These are phyloP conservation scores for Chrosomus eos DNA, from an alignment of 2,797 vertebrate genomes.

Conservation along the genomic window DNA sequence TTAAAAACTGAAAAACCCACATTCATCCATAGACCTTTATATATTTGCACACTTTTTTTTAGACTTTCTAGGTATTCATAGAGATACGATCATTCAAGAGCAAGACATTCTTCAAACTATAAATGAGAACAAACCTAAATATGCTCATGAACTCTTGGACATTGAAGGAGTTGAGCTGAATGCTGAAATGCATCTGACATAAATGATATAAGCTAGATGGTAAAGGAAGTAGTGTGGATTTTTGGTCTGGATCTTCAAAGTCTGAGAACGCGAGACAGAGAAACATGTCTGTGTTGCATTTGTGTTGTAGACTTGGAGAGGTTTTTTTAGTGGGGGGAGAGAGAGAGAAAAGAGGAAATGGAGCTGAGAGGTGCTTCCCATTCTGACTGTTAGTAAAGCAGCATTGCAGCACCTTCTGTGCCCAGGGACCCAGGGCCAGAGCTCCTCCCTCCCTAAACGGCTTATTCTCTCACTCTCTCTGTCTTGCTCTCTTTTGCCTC, in stretches of 20 bases:
- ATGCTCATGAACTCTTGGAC: neutral
- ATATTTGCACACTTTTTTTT: neutral
- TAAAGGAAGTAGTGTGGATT: neutral
- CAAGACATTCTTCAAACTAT: neutral
- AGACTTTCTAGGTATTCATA: neutral
- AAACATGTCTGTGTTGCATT: neutral
- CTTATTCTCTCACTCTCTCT: constrained; percentile 42
- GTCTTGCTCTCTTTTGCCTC: constrained; percentile 21
- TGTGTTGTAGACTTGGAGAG: constrained; percentile 15
- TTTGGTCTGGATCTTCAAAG: constrained; percentile 17
- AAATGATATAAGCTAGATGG: neutral
- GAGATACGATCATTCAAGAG: neutral
- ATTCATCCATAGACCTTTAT: neutral
- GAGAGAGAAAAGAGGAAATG: neutral
- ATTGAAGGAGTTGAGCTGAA: neutral
- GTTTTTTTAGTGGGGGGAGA: neutral
- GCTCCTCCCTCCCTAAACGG: constrained; percentile 75
- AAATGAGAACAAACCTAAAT: neutral
- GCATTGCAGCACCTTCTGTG: constrained; percentile 84
- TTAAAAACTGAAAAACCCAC: neutral
- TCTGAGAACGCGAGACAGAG: neutral
- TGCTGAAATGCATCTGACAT: neutral
- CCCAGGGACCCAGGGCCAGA: constrained; percentile 88
- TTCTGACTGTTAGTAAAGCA: constrained; percentile 57
- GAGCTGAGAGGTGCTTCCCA: constrained; percentile 42